Evolutionary conservation across 2,888 invertebrate genomes (phyloP).

Genomic region (Caenorhabditis becei): DNA sequence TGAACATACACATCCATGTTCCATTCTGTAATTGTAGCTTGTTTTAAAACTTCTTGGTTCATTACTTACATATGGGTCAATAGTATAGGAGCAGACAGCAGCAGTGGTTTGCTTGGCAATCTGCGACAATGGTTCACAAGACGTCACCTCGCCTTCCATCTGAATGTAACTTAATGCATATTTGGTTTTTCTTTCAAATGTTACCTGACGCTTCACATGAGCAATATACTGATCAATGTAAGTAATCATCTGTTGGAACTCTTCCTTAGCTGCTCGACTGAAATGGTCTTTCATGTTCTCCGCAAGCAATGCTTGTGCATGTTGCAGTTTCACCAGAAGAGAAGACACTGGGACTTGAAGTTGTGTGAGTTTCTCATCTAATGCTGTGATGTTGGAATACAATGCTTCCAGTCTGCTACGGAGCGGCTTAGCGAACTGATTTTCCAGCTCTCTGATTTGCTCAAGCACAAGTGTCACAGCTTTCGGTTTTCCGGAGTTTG

Average conservation of each 20-base stretch:
- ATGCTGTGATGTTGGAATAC: constrained; percentile 65
- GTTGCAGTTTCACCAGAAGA: constrained; percentile 71
- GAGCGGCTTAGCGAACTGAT: constrained; percentile 67
- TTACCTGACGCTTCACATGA: constrained; percentile 68
- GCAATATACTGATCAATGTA: constrained; percentile 69
- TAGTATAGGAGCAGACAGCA: constrained; percentile 75
- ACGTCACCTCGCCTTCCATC: constrained; percentile 75
- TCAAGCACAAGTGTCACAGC: constrained; percentile 69
- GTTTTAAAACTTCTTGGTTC: not conserved
- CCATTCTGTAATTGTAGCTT: constrained; percentile 82
- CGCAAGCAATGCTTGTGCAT: constrained; percentile 72
- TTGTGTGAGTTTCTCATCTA: constrained; percentile 67
- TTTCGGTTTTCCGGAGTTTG: constrained; percentile 65
- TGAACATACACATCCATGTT: constrained; percentile 83
- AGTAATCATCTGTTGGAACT: constrained; percentile 64
- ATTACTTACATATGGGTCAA: constrained; percentile 76
- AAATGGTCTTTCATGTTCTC: constrained; percentile 74
- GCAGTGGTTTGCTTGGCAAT: constrained; percentile 71
- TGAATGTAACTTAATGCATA: no score
- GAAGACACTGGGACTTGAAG: constrained; percentile 72
- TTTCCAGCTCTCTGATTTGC: constrained; percentile 70
- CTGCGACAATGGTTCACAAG: constrained; percentile 76
- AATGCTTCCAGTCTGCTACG: constrained; percentile 57
- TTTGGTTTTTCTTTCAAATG: not conserved
- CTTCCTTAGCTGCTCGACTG: constrained; percentile 69